These are phyloP conservation scores for Ctenoplectra terminalis DNA, from an alignment of 1,140 invertebrate species.

Conservation along the genomic window DNA sequence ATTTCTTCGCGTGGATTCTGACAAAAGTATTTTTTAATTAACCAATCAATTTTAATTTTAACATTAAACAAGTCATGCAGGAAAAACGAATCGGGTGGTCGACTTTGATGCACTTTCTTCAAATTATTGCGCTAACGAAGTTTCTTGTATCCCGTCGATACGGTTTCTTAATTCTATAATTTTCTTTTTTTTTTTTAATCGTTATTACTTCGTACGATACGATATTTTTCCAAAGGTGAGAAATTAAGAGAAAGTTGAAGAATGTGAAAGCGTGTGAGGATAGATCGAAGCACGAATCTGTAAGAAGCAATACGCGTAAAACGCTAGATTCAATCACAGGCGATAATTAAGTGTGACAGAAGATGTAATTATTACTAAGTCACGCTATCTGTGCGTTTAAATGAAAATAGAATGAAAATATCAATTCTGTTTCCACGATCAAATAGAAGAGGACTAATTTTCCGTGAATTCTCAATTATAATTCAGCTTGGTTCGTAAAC, in stretches of 20 bases:
- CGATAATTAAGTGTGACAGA: conserved; percentile 10
- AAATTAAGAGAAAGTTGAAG: neutral
- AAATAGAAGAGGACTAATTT: conserved; percentile 4
- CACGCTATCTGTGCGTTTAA: conserved; percentile 3
- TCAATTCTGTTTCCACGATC: neutral
- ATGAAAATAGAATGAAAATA: neutral
- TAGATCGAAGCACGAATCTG: neutral
- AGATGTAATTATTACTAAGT: neutral
- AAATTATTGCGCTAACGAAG: too few species aligned
- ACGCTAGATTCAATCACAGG: conserved; percentile 12
- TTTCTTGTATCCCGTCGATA: too few species aligned
- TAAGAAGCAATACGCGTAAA: neutral
- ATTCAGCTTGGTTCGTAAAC: neutral
- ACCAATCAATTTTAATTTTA: too few species aligned
- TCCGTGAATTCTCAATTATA: too few species aligned
- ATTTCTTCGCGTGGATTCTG: too few species aligned
- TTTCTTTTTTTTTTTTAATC: neutral
- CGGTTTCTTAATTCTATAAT: too few species aligned
- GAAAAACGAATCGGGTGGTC: too few species aligned
- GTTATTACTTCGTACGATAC: neutral
- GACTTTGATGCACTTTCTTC: too few species aligned
- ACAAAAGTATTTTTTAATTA: too few species aligned
- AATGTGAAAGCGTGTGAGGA: neutral
- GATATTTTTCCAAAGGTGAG: neutral
- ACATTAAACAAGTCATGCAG: too few species aligned